These are phyloP conservation scores for Microcebus lehilahytsara DNA, from an alignment of 2,113 vertebrate genomes.

Conservation along the genomic window DNA sequence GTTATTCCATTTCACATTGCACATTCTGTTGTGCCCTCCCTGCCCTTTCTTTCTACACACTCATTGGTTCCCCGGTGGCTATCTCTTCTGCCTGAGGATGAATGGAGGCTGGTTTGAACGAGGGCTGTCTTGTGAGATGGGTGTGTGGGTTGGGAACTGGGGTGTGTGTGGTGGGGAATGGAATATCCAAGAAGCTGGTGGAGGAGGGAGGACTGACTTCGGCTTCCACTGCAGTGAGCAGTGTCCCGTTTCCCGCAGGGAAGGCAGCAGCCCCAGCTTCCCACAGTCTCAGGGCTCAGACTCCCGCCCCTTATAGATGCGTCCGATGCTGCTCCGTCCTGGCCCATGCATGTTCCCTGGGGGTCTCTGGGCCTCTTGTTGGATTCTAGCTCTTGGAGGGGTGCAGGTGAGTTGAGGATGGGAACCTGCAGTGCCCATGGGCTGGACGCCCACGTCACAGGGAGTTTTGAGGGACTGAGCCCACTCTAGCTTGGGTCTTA, in stretches of 20 bases:
- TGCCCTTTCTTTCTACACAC: neutral
- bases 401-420: neutral
- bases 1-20: neutral
- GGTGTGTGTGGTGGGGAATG: neutral
- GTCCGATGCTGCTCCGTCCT: neutral
- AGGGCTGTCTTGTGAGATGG: neutral
- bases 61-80: neutral
- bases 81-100: neutral
- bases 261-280: neutral
- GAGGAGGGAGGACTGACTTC: neutral
- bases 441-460: neutral
- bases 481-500: neutral
- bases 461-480: neutral
- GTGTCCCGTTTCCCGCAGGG: neutral
- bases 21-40: neutral
- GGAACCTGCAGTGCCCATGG: neutral
- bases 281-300: neutral
- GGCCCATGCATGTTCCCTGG: neutral
- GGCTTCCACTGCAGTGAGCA: neutral
- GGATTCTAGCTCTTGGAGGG: neutral
- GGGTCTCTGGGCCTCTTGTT: neutral
- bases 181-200: neutral
- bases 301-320: neutral
- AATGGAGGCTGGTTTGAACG: neutral
- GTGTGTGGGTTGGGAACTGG: neutral